phyloP scores from a whole-genome alignment of 2,888 invertebrate genomes.

The Masnerella sp. region DNA sequence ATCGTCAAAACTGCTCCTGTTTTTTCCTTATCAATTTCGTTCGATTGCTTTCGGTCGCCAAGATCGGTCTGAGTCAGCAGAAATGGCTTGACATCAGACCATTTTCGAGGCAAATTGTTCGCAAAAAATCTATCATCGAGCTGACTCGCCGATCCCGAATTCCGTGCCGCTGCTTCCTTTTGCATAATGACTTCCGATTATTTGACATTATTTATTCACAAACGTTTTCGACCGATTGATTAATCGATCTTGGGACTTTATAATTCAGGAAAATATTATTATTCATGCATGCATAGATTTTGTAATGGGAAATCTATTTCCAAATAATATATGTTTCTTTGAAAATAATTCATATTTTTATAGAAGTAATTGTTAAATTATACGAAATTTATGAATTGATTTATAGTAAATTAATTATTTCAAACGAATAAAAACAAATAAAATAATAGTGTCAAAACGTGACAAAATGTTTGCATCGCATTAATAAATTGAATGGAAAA shows the following conservation, averaged over 20 bases:
- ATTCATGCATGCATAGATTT: too few relatives aligned
- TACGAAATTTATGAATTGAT: too few relatives aligned
- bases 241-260: slow-evolving; percentile 9
- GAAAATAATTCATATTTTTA: too few relatives aligned
- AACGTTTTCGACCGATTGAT: slow-evolving; percentile 31
- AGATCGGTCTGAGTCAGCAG: slow-evolving; percentile 24
- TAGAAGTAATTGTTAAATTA: too few relatives aligned
- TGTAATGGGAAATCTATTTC: too few relatives aligned
- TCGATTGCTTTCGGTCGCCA: slow-evolving; percentile 1
- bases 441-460: too few relatives aligned
- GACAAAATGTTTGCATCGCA: slow-evolving; percentile 24
- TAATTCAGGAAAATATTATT: too few relatives aligned
- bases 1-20: too few relatives aligned
- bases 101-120: slow-evolving; percentile 20
- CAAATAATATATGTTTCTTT: too few relatives aligned
- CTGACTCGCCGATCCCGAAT: slow-evolving; percentile 8
- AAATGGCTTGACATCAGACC: background rate
- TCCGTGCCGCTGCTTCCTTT: slow-evolving; percentile 4
- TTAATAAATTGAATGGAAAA: slow-evolving; percentile 7
- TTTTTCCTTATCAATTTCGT: too few relatives aligned
- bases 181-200: slow-evolving; percentile 33
- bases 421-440: too few relatives aligned
- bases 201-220: slow-evolving; percentile 32
- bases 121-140: slow-evolving; percentile 22
- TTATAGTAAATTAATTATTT: too few relatives aligned